A percentile compares a stretch with the other conserved stretches of the same genome.
These are phyloP conservation scores for Lydus trimaculatus DNA, from an alignment of 2,888 invertebrate genomes.

Conservation along the genomic window DNA sequence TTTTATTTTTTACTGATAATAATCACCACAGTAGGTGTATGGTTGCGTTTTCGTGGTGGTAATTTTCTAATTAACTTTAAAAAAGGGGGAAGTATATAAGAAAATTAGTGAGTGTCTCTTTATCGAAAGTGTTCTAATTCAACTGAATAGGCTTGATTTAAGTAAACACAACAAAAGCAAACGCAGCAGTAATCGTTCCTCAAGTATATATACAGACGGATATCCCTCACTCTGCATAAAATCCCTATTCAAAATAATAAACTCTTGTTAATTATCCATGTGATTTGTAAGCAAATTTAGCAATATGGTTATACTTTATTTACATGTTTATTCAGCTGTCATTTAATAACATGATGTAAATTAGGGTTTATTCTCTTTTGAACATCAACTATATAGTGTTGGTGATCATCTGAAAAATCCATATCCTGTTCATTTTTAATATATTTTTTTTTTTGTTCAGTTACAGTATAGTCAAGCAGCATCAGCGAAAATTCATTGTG, in stretches of 20 bases:
- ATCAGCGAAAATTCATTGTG: conserved; percentile 10
- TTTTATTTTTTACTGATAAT: not conserved
- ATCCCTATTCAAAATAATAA: not conserved
- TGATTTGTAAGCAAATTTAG: conserved; percentile 3
- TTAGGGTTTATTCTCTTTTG: not conserved
- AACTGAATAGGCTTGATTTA: not conserved
- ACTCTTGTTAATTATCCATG: conserved; percentile 4
- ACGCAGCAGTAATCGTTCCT: not conserved
- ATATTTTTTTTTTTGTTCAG: not conserved
- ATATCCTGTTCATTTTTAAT: not conserved
- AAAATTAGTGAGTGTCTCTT: not conserved
- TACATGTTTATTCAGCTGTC: not conserved
- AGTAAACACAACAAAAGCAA: not conserved
- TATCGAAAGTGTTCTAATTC: not conserved
- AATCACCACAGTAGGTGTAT: not conserved
- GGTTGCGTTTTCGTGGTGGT: no score
- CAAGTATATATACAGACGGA: not conserved
- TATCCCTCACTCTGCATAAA: conserved; percentile 7
- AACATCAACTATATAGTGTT: not conserved
- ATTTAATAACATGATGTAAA: not conserved
- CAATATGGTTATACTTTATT: not conserved
- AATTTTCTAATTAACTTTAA: no score
- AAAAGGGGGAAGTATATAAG: not conserved
- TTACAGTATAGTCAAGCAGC: not conserved
- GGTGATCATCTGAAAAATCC: not conserved